phyloP scores from a whole-genome alignment of 2,888 invertebrate species.

The Drosophila kanekoi region DNA sequence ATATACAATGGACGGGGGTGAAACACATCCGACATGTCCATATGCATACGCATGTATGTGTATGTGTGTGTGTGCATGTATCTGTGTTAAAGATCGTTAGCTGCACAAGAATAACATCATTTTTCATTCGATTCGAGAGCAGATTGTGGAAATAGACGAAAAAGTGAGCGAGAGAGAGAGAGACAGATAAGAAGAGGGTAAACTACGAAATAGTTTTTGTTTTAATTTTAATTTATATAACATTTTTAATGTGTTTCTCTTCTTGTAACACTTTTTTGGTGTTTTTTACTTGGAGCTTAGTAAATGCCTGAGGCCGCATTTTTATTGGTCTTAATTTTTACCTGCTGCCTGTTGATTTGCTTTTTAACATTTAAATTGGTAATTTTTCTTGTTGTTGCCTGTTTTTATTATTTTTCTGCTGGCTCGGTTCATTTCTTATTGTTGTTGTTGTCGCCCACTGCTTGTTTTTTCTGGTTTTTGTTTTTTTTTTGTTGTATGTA shows the following conservation, averaged over 20 bases:
- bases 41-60: not conserved
- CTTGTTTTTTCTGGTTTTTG: conserved; percentile 47
- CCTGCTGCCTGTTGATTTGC: conserved; percentile 59
- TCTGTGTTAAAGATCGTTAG: conserved; percentile 65
- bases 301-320: conserved; percentile 58
- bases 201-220: conserved; percentile 11
- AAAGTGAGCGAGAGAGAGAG: not conserved
- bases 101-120: conserved; percentile 56
- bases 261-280: conserved; percentile 22
- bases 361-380: conserved; percentile 78
- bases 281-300: conserved; percentile 32
- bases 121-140: conserved; percentile 55
- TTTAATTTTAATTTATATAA: conserved; percentile 42
- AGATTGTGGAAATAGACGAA: conserved; percentile 30
- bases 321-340: conserved; percentile 75
- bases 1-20: conserved; percentile 45
- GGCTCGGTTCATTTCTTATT: conserved; percentile 30
- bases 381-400: conserved; percentile 58
- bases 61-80: conserved; percentile 41
- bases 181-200: not conserved
- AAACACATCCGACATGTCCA: conserved; percentile 9
- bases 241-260: conserved; percentile 18
- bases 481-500: conserved; percentile 27
- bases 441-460: conserved; percentile 72
- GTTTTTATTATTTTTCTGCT: conserved; percentile 40